Conservation (phyloP, 2,113 vertebrate genomes). For the Prionailurus viverrinus region DNA sequence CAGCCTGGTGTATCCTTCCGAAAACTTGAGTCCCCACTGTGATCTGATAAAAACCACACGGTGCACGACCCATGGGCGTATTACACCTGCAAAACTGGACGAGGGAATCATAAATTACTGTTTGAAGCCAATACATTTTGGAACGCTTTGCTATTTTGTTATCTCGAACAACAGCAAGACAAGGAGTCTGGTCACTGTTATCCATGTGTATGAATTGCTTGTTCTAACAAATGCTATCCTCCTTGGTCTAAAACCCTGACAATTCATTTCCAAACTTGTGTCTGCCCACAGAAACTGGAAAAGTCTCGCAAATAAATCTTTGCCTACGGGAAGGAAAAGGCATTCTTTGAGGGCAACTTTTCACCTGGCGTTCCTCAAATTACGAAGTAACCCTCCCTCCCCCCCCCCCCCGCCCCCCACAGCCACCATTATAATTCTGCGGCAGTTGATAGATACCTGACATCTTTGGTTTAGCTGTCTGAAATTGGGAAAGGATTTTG, state of each 20-base stretch:
- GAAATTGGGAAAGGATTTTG: not conserved
- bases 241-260: not conserved
- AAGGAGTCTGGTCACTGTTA: not conserved
- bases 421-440: not conserved
- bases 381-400: not conserved
- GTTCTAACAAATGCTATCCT: not conserved
- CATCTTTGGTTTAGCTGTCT: not conserved
- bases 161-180: not conserved
- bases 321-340: not conserved
- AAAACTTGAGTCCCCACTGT: not conserved
- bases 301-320: not conserved
- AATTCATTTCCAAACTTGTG: not conserved
- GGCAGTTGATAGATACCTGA: not conserved
- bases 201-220: not conserved
- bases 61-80: not conserved
- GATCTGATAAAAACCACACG: not conserved
- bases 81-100: not conserved
- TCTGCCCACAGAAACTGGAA: not conserved
- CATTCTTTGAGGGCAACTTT: not conserved
- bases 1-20: not conserved
- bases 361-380: not conserved
- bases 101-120: not conserved
- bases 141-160: not conserved
- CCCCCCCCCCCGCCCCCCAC: too few species aligned
- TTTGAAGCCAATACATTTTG: not conserved